phyloP scores from a whole-genome alignment of 2,113 vertebrate genomes.

The Tinamus guttatus region DNA sequence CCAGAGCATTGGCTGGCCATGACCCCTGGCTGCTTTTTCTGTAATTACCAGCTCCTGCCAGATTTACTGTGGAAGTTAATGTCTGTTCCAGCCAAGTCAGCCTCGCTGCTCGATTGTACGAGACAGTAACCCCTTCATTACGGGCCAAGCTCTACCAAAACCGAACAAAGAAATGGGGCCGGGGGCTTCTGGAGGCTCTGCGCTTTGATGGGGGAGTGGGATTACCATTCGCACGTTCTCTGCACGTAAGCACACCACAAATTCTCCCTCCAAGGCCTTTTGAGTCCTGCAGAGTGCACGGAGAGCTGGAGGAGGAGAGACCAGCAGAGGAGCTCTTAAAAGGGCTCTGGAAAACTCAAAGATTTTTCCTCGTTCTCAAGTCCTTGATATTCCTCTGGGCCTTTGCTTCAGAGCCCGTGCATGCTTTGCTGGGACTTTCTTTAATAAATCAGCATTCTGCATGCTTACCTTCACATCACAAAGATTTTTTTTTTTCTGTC shows the following conservation, averaged over 20 bases:
- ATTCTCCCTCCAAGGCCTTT: not conserved
- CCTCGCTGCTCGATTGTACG: constrained; percentile 60
- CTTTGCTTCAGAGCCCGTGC: not conserved
- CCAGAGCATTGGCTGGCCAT: constrained; percentile 77
- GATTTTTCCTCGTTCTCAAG: not conserved
- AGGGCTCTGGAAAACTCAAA: not conserved
- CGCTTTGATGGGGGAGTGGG: not conserved
- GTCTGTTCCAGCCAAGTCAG: constrained; percentile 76
- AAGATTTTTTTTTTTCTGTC: constrained; percentile 7
- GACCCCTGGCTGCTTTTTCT: constrained; percentile 77
- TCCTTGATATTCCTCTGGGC: not conserved
- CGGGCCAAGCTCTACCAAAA: constrained; percentile 12
- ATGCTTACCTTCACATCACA: not conserved
- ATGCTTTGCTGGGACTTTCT: constrained; percentile 3
- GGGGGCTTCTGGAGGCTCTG: not conserved
- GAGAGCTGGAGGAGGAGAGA: not conserved
- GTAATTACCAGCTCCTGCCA: constrained; percentile 78
- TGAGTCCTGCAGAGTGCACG: not conserved
- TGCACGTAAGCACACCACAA: not conserved
- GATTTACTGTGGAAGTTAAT: constrained; percentile 79
- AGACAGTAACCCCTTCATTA: constrained; percentile 76
- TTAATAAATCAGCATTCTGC: constrained; percentile 14
- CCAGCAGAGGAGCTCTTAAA: not conserved
- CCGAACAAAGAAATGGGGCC: constrained; percentile 45
- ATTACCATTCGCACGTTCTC: not conserved